Conservation (phyloP, 1,140 invertebrate genomes). For the Temnothorax curvispinosus region DNA sequence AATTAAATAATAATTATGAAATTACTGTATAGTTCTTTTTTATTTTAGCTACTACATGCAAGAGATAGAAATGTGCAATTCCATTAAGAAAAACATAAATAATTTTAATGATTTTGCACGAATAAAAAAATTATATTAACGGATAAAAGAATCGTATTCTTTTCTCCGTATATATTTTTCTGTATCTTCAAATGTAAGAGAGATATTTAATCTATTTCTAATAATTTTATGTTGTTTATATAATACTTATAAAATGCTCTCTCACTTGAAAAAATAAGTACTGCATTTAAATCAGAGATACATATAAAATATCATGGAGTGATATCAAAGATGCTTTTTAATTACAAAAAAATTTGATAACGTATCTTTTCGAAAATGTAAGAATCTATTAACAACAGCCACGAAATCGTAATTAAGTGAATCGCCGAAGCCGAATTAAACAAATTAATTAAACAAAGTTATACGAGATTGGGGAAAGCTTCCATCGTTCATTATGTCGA, state of each 20-base stretch:
- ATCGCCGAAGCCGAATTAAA: background rate
- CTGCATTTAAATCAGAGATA: background rate
- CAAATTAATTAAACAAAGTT: constrained; percentile 12
- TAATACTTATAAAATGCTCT: no score
- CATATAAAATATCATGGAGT: background rate
- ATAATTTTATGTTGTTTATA: background rate
- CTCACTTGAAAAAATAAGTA: background rate
- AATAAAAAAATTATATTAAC: background rate
- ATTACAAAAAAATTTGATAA: background rate
- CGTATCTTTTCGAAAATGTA: background rate
- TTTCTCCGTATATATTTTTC: background rate
- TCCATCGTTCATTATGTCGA: background rate
- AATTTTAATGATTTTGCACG: background rate
- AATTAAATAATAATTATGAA: constrained; percentile 1
- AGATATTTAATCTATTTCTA: background rate
- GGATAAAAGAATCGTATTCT: background rate
- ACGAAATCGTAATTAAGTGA: background rate
- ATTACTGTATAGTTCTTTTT: background rate
- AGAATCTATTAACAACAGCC: background rate
- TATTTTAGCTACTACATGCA: background rate
- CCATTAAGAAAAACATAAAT: background rate
- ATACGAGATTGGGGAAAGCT: background rate
- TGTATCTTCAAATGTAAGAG: background rate
- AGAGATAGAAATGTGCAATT: background rate
- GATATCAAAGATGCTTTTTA: background rate